phyloP scores from a whole-genome alignment of 2,113 vertebrate species.

The Bombycilla garrulus region DNA sequence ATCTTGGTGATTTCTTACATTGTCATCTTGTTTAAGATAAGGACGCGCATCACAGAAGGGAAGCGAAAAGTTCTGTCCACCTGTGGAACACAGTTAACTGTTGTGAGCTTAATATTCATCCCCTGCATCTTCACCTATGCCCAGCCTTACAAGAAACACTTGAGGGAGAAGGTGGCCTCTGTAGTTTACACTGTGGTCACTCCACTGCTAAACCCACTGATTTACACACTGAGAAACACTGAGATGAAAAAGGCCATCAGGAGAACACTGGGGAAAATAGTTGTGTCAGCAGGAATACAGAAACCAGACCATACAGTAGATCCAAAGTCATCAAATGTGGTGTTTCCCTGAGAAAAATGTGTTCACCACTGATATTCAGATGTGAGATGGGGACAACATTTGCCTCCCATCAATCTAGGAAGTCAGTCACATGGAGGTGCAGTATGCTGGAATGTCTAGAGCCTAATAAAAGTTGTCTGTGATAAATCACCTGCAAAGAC shows the following conservation, averaged over 20 bases:
- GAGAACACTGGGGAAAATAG: not conserved
- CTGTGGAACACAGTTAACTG: constrained; percentile 47
- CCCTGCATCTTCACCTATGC: constrained; percentile 59
- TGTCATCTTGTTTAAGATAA: constrained; percentile 1
- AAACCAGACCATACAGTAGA: not conserved
- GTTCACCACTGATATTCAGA: not conserved
- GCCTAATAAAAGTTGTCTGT: not conserved
- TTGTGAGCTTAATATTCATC: constrained; percentile 58
- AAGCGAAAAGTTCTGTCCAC: constrained; percentile 55
- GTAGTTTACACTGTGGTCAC: constrained; percentile 43
- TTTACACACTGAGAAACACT: constrained; percentile 54
- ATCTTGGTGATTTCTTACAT: constrained; percentile 32
- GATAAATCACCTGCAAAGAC: not conserved
- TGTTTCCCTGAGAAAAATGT: not conserved
- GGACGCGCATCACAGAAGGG: not conserved
- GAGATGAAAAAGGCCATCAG: constrained; percentile 37
- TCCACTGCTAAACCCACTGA: constrained; percentile 28
- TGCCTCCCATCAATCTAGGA: not conserved
- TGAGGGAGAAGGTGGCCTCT: constrained; percentile 24
- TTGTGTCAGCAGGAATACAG: not conserved
- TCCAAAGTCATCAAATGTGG: not conserved
- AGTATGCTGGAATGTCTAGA: not conserved
- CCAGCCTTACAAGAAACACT: not conserved
- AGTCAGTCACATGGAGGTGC: not conserved
- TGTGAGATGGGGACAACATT: not conserved